A percentile compares a stretch with the other conserved stretches of the same genome.
These are phyloP conservation scores for Tinamus guttatus DNA, from an alignment of 2,113 vertebrate species.

Conservation along the genomic window DNA sequence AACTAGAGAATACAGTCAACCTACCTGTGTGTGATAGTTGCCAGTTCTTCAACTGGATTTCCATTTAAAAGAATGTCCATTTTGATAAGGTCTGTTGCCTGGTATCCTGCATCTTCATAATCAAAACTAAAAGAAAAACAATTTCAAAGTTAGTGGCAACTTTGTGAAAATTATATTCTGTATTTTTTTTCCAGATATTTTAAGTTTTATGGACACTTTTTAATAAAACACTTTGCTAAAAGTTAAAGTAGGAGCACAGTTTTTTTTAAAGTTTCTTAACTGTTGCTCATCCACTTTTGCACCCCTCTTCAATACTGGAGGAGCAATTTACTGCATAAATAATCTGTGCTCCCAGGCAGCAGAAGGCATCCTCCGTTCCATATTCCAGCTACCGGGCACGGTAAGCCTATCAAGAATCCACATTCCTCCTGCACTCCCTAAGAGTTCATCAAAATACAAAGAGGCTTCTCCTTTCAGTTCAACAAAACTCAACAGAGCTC, in stretches of 20 bases:
- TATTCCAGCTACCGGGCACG: neutral
- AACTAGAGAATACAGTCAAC: neutral
- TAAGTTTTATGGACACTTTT: neutral
- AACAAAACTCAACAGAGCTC: neutral
- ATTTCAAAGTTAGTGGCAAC: neutral
- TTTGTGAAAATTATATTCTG: neutral
- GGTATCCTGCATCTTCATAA: constrained; percentile 95
- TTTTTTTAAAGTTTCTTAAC: neutral
- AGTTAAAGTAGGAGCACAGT: neutral
- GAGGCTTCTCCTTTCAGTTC: neutral
- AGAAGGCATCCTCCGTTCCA: neutral
- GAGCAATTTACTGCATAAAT: neutral
- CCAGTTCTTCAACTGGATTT: constrained; percentile 89
- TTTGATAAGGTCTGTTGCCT: constrained; percentile 90
- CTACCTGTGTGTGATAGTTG: constrained; percentile 89
- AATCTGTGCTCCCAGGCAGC: neutral
- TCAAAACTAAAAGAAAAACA: constrained; percentile 85
- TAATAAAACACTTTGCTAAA: neutral
- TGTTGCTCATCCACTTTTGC: too few species aligned
- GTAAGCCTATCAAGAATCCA: neutral
- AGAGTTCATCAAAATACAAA: neutral
- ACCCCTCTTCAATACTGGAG: neutral
- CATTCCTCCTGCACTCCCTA: neutral
- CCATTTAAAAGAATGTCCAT: constrained; percentile 95
- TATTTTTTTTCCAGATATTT: neutral